A percentile compares a stretch with the other conserved stretches of the same genome.
phyloP scores from a whole-genome alignment of 2,888 invertebrate genomes.

The Brachypalpus laphriformis region DNA sequence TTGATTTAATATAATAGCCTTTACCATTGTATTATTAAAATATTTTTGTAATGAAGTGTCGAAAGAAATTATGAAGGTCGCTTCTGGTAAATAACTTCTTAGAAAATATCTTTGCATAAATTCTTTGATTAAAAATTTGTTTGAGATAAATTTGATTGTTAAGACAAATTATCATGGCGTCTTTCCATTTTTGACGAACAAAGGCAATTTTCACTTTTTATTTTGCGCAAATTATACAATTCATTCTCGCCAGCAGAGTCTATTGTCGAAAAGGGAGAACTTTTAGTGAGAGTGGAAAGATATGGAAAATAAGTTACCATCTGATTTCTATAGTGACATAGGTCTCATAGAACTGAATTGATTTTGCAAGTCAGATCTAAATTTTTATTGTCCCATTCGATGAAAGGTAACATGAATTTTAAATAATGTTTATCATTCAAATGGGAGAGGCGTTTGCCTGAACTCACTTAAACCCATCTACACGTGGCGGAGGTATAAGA shows the following conservation, averaged over 20 bases:
- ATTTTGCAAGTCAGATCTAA: background rate
- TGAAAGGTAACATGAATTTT: background rate
- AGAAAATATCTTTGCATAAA: background rate
- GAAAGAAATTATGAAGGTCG: background rate
- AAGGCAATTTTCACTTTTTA: too few relatives aligned
- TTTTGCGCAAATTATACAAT: background rate
- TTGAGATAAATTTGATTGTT: background rate
- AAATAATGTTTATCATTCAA: background rate
- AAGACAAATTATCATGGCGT: too few relatives aligned
- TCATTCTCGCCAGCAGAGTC: background rate
- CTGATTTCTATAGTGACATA: background rate
- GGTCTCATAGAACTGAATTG: background rate
- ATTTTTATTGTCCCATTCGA: background rate
- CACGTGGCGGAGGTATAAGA: background rate
- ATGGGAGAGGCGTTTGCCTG: background rate
- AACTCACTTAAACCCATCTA: background rate
- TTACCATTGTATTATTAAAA: background rate
- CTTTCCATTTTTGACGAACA: too few relatives aligned
- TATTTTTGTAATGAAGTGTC: background rate
- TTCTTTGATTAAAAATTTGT: too few relatives aligned
- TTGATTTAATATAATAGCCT: background rate
- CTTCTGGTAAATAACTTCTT: background rate
- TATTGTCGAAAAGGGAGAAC: too few relatives aligned
- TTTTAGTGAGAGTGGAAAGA: too few relatives aligned
- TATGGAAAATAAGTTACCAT: background rate